Evolutionary conservation across 2,888 invertebrate species (phyloP).

Genomic region (Alloscopus bannaensis): DNA sequence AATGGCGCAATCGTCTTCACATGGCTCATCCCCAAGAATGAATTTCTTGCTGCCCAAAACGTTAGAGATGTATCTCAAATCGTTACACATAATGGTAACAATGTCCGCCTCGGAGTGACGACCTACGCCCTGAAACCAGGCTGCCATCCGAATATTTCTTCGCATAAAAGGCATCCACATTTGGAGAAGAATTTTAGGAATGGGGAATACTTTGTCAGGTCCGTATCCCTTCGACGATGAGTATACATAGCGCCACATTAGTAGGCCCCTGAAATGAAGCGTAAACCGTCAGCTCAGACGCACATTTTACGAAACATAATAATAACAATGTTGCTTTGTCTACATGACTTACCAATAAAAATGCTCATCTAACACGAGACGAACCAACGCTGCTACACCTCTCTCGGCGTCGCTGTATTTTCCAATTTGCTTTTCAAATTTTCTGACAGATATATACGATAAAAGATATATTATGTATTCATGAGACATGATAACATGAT

Average conservation of each 20-base stretch:
- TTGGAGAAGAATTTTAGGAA: background rate
- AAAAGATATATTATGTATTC: background rate
- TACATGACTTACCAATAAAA: constrained; percentile 19
- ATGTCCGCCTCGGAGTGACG: constrained; percentile 65
- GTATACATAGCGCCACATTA: constrained; percentile 58
- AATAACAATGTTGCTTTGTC: background rate
- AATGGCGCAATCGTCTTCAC: constrained; percentile 61
- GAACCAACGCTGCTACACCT: constrained; percentile 35
- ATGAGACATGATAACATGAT: background rate
- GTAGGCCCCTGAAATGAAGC: constrained; percentile 30
- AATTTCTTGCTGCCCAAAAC: constrained; percentile 60
- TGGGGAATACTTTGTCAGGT: constrained; percentile 12
- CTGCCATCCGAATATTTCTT: background rate
- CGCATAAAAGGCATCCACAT: background rate
- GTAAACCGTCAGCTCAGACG: background rate
- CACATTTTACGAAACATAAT: background rate
- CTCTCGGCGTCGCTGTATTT: constrained; percentile 69
- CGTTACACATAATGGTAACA: constrained; percentile 49
- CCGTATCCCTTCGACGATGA: constrained; percentile 13
- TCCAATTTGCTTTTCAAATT: constrained; percentile 53
- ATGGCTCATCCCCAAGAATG: constrained; percentile 58
- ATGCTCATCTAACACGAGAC: constrained; percentile 58
- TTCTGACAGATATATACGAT: constrained; percentile 54
- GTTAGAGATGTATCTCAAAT: constrained; percentile 43
- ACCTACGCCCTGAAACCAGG: constrained; percentile 69